These are phyloP conservation scores for Garra rufa DNA, from an alignment of 2,113 vertebrate species.

Conservation along the genomic window DNA sequence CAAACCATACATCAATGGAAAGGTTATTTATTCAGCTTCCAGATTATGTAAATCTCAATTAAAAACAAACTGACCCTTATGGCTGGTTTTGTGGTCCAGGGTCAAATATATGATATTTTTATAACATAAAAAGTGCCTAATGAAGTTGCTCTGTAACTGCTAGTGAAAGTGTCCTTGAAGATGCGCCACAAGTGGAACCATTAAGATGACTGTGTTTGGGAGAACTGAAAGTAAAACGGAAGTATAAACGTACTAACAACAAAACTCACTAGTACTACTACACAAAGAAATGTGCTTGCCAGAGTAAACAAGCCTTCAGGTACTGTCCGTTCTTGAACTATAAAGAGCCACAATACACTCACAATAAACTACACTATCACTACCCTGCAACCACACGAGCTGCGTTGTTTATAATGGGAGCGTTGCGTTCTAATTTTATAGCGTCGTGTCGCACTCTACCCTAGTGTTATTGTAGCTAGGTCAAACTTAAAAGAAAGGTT, in stretches of 20 bases:
- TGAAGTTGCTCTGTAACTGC: neutral
- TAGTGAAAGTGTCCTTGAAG: neutral
- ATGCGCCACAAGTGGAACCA: neutral
- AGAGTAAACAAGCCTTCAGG: neutral
- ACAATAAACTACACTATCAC: neutral
- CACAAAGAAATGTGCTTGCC: neutral
- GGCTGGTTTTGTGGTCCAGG: no score
- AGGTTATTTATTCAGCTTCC: no score
- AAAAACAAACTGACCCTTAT: no score
- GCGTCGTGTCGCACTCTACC: neutral
- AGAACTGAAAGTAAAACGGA: conserved; percentile 27
- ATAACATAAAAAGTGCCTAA: neutral
- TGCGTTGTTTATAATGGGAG: neutral
- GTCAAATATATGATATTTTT: no score
- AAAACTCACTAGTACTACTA: neutral
- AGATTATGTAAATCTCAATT: no score
- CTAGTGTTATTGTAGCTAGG: neutral
- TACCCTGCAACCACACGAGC: neutral
- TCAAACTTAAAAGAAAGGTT: neutral
- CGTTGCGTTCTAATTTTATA: neutral
- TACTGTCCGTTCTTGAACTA: neutral
- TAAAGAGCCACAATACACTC: neutral
- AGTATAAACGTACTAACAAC: neutral
- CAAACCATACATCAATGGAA: no score
- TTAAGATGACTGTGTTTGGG: neutral